Evolutionary conservation across 1,140 invertebrate species (phyloP).

Genomic region (Pseudomyrmex pallidus): DNA sequence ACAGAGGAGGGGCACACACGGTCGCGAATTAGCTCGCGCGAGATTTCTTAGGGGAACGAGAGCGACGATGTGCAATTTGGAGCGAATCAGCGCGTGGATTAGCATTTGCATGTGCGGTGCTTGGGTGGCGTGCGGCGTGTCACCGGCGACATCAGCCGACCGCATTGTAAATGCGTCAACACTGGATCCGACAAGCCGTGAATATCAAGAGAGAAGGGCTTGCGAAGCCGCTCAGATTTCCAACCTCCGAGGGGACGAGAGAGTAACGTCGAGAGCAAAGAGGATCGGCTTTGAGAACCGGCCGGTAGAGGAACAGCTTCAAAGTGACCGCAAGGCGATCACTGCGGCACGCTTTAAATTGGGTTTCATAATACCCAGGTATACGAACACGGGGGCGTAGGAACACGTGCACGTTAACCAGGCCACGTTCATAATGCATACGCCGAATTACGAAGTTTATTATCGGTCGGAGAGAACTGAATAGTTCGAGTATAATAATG

Average conservation of each 20-base stretch:
- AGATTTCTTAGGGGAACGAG: conserved; percentile 10
- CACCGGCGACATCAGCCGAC: conserved; percentile 46
- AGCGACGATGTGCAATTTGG: conserved; percentile 16
- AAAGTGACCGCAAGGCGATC: conserved; percentile 52
- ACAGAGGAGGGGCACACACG: background rate
- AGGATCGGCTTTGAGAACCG: conserved; percentile 21
- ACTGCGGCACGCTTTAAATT: conserved; percentile 36
- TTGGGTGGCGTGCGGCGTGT: conserved; percentile 9
- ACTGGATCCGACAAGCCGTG: conserved; percentile 40
- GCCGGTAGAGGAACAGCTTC: background rate
- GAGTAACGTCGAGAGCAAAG: conserved; percentile 23
- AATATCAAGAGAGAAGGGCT: conserved; percentile 41
- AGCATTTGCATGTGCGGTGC: conserved; percentile 26
- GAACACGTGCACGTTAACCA: conserved; percentile 8
- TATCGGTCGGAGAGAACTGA: conserved; percentile 1
- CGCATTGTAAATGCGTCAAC: conserved; percentile 54
- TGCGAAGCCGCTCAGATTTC: conserved; percentile 34
- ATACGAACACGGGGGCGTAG: conserved; percentile 22
- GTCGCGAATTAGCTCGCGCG: conserved; percentile 44
- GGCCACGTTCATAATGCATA: conserved; percentile 20
- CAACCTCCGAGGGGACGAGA: background rate
- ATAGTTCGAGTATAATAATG: conserved; percentile 8
- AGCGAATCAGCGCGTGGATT: conserved; percentile 29
- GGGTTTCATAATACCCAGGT: conserved; percentile 28
- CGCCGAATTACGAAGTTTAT: conserved; percentile 45